These are phyloP conservation scores for Chionomys nivalis DNA, from an alignment of 2,113 vertebrate species.

Conservation along the genomic window DNA sequence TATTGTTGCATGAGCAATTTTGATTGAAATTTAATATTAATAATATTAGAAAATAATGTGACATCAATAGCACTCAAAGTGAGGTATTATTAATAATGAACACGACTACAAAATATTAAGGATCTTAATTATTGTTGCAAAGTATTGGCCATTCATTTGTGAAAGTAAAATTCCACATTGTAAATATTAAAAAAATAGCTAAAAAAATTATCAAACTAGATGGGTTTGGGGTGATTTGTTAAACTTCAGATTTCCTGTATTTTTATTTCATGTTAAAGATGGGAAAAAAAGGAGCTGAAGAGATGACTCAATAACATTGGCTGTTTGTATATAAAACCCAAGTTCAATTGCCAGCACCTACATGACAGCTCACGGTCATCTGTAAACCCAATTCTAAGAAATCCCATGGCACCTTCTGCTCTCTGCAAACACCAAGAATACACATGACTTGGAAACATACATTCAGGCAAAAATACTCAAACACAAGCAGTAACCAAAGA, in stretches of 20 bases:
- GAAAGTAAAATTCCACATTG: not conserved
- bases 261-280: not conserved
- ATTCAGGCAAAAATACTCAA: not conserved
- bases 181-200: constrained; percentile 9
- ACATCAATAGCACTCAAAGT: not conserved
- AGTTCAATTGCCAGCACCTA: not conserved
- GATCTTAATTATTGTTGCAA: not conserved
- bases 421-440: not conserved
- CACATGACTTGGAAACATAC: not conserved
- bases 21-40: not conserved
- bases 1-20: not conserved
- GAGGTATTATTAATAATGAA: not conserved
- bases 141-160: not conserved
- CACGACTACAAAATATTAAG: not conserved
- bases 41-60: not conserved
- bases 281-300: not conserved
- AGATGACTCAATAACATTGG: not conserved
- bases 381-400: not conserved
- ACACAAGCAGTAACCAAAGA: constrained; percentile 17
- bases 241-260: not conserved
- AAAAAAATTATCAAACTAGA: not conserved
- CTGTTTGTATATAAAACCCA: not conserved
- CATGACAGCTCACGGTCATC: not conserved
- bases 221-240: not conserved
- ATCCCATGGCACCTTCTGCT: too few relatives aligned